Evolutionary conservation across 2,888 invertebrate species (phyloP).

Genomic region (Lydus trimaculatus): DNA sequence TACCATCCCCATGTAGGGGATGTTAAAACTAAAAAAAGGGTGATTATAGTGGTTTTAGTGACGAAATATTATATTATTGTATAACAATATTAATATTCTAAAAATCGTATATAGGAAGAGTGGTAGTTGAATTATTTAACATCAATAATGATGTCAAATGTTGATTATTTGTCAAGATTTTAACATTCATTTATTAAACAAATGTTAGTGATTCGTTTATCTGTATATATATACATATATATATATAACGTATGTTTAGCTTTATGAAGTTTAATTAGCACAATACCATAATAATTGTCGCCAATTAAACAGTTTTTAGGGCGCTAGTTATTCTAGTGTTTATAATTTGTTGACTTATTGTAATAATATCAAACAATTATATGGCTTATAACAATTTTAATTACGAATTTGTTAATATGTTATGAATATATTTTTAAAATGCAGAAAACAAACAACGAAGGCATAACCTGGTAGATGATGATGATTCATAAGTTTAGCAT

Average conservation of each 20-base stretch:
- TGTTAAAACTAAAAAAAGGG: conserved; percentile 30
- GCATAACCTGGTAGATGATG: conserved; percentile 31
- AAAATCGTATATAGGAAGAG: no score
- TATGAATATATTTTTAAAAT: conserved; percentile 15
- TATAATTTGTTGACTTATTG: neutral
- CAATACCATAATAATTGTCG: conserved; percentile 36
- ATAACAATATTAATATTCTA: no score
- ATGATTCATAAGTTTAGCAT: conserved; percentile 46
- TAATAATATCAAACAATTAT: conserved; percentile 7
- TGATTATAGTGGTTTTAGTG: conserved; percentile 25
- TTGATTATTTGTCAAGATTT: conserved; percentile 9
- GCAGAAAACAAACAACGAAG: conserved; percentile 29
- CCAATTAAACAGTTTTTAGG: conserved; percentile 31
- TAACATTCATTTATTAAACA: conserved; percentile 17
- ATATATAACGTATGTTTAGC: conserved; percentile 5
- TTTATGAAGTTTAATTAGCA: conserved; percentile 27
- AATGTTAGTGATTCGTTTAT: conserved; percentile 14
- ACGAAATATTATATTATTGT: conserved; percentile 28
- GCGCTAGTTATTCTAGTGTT: conserved; percentile 7
- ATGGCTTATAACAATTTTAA: no score
- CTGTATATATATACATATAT: no score
- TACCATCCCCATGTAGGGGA: conserved; percentile 15
- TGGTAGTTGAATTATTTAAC: neutral
- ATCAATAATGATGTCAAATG: neutral
- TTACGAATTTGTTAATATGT: neutral